Evolutionary conservation across 1,140 invertebrate species (phyloP).

Genomic region (Hycleus phaleratus): DNA sequence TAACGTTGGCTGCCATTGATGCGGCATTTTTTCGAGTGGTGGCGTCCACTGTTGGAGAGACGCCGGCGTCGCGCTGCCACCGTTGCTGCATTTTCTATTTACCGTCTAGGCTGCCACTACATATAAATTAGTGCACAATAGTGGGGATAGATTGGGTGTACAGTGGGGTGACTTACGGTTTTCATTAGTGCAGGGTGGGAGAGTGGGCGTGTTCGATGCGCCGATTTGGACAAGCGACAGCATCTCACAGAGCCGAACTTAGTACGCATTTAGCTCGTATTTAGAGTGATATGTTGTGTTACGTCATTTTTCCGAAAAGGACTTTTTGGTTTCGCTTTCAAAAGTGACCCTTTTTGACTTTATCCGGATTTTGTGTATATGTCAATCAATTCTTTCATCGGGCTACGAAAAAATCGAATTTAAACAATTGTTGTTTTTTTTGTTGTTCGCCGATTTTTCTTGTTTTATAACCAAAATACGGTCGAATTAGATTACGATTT

Average conservation of each 20-base stretch:
- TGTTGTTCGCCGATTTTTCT: slow-evolving; percentile 6
- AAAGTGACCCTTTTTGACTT: slow-evolving; percentile 35
- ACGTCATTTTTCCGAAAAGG: slow-evolving; percentile 41
- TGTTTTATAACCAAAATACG: background rate
- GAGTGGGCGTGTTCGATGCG: slow-evolving; percentile 25
- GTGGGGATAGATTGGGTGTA: background rate
- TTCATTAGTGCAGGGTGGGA: slow-evolving; percentile 16
- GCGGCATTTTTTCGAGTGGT: no score
- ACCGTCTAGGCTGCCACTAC: background rate
- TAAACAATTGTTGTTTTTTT: background rate
- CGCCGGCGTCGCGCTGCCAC: background rate
- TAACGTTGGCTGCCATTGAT: no score
- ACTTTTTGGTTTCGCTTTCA: slow-evolving; percentile 39
- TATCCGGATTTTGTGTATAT: slow-evolving; percentile 27
- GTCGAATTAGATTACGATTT: background rate
- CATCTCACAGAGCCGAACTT: slow-evolving; percentile 24
- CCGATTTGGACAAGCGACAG: slow-evolving; percentile 29
- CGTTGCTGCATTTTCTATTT: background rate
- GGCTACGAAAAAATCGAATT: no score
- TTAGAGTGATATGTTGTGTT: slow-evolving; percentile 43
- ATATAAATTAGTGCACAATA: background rate
- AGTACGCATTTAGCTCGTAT: slow-evolving; percentile 43
- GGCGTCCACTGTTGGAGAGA: no score
- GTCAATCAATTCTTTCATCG: background rate
- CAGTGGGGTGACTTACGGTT: background rate